Base-by-base conservation (phyloP, 2,888 invertebrate genomes). In the Noctua janthina region DNA sequence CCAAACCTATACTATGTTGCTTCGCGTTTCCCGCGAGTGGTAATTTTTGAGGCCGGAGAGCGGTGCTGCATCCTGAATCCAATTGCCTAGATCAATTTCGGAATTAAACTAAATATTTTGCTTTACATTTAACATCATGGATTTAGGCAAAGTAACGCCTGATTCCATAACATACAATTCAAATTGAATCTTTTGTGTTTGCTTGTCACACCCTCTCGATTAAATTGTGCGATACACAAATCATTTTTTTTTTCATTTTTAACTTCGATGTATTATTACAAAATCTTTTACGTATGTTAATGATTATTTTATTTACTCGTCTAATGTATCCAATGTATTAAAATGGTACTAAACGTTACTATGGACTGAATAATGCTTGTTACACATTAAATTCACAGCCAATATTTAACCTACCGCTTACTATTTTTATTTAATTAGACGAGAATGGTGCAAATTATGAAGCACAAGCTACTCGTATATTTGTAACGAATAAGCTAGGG, bases 371-470 rank as follows among this genome's bases (percentile, higher is more conserved):
- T 90, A 94, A 93, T 93, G 92, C 84, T 90, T 88, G 91, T 92
- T 76, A 92, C 93, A 95, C 93, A 93, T 94, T 93, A 91, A 92
- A 91, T 94, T 96, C 96, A 96, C 96, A 96, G 96, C 96, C 96
- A 94, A 93, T 94, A 93, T 95, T 94, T 92, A 92, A 90, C 89
- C 94, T 96, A 96, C 93, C 86, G 89, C 91, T 88, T 88, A 83
- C 76, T 84, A 79, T 78, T 79, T 82, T 35, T 23, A 67, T 76
- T 76, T 39, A 8, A 76, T 73, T 66, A 80, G 46, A 76, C 20
- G 8, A 62, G 68, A 75, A 62, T 72, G 23, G 62, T 69, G 79
- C 78, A 84, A 87, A 82, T 76, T 46, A 86, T 79, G 17, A 78
- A 73, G 46, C 51, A 67, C n/a, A 77, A 68, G 72, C 73, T 76